Evolutionary conservation across 37 sponge, comb jelly and placozoan species (phyloP), one percentile per base, ranked within the genome.

Genomic region (Haliclona indistincta): DNA sequence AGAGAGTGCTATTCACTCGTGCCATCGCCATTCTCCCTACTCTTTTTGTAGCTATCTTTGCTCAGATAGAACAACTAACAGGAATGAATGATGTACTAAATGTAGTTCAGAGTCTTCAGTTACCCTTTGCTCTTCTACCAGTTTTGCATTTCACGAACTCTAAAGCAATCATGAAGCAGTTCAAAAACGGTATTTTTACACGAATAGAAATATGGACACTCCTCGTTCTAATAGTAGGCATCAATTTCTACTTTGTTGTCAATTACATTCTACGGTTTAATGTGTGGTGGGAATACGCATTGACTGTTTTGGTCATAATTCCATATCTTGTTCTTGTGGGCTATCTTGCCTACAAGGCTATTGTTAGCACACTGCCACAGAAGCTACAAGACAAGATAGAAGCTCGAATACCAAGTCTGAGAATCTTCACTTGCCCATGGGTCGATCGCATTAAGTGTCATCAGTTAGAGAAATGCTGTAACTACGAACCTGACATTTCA

Each of bases 61-160:
- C 74, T 29, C 74, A 80, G 43, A 91, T 91, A 20, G 39, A 64
- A 20, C 44, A 71, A 40, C 73, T 90, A 20, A 85, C 81, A n/a
- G 76, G 81, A n/a, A 79, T 85, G 91, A 90, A 90, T 67, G 91
- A 90, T 54, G 64, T 84, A 37, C 68, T 90, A 19, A 90, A 90
- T 68, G 91, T 90, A 4, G 54, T 90, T 20, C 91, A 90, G 38
- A 78, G 80, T 68, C 49, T 90, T 3, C 91, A 85, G 67, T 42
- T 90, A 6, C 85, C 85, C 2, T 85, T 90, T 64, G 86, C 85
- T n/a, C 64, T 89, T 28, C 49, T 89, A 22, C 89, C 89, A 15
- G 61, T 89, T 0, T 75, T 89, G 2, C 79, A 83, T 29, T 89
- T 89, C 52, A 81, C 91, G 47, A 84, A 73, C 49, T 60, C 47